Evolutionary conservation across 2,888 invertebrate species (phyloP).

Genomic region (Mechanitis mazaeus): DNA sequence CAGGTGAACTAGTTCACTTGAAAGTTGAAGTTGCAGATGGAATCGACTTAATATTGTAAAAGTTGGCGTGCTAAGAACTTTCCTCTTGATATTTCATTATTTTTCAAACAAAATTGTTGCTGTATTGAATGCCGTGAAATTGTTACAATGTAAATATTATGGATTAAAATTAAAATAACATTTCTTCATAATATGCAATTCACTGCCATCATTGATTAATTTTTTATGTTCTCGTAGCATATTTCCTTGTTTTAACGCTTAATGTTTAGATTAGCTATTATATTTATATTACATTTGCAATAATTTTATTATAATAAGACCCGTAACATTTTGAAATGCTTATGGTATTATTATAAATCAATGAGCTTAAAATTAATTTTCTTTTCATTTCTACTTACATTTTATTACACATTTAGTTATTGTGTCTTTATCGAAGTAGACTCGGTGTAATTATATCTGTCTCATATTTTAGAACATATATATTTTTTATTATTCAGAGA

Average conservation of each 20-base stretch:
- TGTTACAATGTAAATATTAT: conserved; percentile 26
- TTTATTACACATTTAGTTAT: not conserved
- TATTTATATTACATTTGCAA: conserved; percentile 15
- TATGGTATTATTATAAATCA: not conserved
- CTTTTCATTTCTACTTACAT: too few relatives aligned
- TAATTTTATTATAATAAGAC: conserved; percentile 14
- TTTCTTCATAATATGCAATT: conserved; percentile 5
- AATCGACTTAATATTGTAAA: conserved; percentile 32
- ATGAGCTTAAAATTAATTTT: not conserved
- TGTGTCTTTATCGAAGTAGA: not conserved
- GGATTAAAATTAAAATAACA: conserved; percentile 17
- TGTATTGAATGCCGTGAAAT: conserved; percentile 13
- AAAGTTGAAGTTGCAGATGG: conserved; percentile 28
- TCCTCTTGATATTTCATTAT: conserved; percentile 25
- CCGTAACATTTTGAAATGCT: conserved; percentile 12
- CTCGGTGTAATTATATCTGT: not conserved
- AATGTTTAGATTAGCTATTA: conserved; percentile 14
- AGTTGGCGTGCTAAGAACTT: conserved; percentile 28
- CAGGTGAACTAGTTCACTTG: conserved; percentile 31
- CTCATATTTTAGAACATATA: not conserved
- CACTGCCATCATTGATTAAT: conserved; percentile 23
- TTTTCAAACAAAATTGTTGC: conserved; percentile 20
- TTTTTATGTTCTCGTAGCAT: not conserved
- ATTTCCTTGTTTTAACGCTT: conserved; percentile 9
- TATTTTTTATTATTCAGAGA: too few relatives aligned